Percentiles rank a stretch among this genome's conserved stretches.
phyloP scores from a whole-genome alignment of 2,797 vertebrate genomes.

The Pampus argenteus region DNA sequence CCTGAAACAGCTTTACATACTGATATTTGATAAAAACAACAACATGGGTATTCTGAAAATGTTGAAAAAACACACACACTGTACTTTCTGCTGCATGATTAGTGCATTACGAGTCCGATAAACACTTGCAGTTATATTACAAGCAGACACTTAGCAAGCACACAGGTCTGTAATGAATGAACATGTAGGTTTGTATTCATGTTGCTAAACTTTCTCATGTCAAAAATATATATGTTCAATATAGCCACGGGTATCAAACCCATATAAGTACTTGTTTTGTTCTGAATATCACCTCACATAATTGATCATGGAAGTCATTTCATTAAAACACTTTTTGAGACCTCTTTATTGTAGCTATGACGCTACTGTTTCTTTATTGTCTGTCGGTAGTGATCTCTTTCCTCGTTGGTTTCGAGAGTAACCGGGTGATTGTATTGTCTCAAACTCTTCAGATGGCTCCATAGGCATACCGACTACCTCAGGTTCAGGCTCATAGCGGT shows the following conservation, averaged over 20 bases:
- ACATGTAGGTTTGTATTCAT: conserved; percentile 69
- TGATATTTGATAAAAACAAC: conserved; percentile 47
- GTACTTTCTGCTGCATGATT: conserved; percentile 68
- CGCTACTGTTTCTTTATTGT: conserved; percentile 82
- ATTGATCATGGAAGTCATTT: conserved; percentile 58
- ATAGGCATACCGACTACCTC: conserved; percentile 93
- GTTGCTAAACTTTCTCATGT: conserved; percentile 75
- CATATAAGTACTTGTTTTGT: conserved; percentile 70
- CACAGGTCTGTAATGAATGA: conserved; percentile 79
- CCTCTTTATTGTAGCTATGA: conserved; percentile 77
- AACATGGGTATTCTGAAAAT: conserved; percentile 47
- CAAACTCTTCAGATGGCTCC: conserved; percentile 91
- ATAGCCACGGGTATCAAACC: conserved; percentile 83
- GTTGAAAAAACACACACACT: conserved; percentile 55
- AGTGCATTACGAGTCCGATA: conserved; percentile 80
- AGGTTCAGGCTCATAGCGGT: conserved; percentile 91
- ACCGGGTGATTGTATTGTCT: conserved; percentile 86
- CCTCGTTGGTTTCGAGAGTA: conserved; percentile 87
- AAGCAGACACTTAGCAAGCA: conserved; percentile 83
- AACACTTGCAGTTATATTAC: conserved; percentile 85
- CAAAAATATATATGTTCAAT: conserved; percentile 77
- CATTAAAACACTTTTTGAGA: conserved; percentile 61
- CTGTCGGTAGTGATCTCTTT: conserved; percentile 90
- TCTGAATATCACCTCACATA: conserved; percentile 61
- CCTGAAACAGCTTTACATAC: conserved; percentile 68